Conservation (phyloP, 2,113 vertebrate species). For the Ailurus styani region DNA sequence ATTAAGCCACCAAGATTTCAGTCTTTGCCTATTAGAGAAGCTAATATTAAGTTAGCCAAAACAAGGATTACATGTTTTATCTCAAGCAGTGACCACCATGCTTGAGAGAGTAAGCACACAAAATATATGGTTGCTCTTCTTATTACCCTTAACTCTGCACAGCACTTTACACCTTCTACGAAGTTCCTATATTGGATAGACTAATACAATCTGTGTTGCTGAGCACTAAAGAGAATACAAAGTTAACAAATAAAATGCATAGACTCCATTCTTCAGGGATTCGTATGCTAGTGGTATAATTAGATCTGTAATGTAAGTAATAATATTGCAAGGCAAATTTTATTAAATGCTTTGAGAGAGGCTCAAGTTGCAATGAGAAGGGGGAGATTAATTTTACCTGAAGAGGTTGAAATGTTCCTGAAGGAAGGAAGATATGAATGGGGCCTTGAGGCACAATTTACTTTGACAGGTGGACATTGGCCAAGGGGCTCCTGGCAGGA, state of each 20-base stretch:
- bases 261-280: neutral
- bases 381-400: neutral
- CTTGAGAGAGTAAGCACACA: neutral
- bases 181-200: neutral
- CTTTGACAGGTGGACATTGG: neutral
- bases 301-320: neutral
- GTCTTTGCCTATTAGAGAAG: neutral
- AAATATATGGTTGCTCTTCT: neutral
- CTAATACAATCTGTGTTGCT: neutral
- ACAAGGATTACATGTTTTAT: neutral
- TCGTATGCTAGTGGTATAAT: neutral
- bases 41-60: neutral
- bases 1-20: neutral
- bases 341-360: constrained; percentile 14
- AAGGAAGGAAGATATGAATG: neutral
- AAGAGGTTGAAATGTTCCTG: neutral
- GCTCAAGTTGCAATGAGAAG: neutral
- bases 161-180: neutral
- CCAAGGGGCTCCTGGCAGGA: neutral
- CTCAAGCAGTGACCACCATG: neutral
- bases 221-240: neutral
- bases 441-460: neutral
- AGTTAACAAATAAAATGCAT: neutral
- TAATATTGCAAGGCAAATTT: neutral
- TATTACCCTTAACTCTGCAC: neutral